Conservation (phyloP, 1,140 invertebrate species). For the Ceratina japonica region DNA sequence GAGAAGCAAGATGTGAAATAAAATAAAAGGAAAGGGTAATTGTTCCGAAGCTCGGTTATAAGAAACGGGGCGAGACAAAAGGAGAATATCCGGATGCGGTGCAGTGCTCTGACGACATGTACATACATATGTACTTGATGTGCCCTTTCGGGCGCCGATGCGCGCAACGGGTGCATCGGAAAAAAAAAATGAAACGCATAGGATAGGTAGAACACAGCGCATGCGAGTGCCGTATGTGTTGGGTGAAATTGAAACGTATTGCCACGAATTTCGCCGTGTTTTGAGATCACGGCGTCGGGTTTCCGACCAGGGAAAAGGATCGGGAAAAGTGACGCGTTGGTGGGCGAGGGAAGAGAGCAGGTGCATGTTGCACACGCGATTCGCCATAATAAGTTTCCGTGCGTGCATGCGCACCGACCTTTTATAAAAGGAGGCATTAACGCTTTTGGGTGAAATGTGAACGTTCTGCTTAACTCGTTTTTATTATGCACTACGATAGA, state of each 20-base stretch:
- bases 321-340: neutral
- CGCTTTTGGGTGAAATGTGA: neutral
- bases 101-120: neutral
- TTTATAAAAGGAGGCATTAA: too few species aligned
- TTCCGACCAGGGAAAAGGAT: neutral
- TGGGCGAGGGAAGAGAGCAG: too few species aligned
- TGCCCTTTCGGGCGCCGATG: conserved; percentile 14
- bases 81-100: conserved; percentile 18
- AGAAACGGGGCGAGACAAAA: conserved; percentile 7
- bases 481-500: too few species aligned
- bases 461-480: too few species aligned
- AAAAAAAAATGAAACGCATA: conserved; percentile 56
- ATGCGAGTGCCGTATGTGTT: neutral
- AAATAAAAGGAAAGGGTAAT: neutral
- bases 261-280: conserved; percentile 25
- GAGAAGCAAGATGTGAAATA: neutral
- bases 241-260: conserved; percentile 53
- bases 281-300: neutral
- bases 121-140: neutral
- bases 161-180: conserved; percentile 28
- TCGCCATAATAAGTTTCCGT: conserved; percentile 18
- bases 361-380: neutral
- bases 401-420: too few species aligned
- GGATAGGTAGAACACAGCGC: conserved; percentile 31
- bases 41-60: neutral